A percentile compares a stretch with the other conserved stretches of the same genome.
Evolutionary conservation across 2,113 vertebrate species (phyloP).

Genomic region (Chlamydotis undulata): DNA sequence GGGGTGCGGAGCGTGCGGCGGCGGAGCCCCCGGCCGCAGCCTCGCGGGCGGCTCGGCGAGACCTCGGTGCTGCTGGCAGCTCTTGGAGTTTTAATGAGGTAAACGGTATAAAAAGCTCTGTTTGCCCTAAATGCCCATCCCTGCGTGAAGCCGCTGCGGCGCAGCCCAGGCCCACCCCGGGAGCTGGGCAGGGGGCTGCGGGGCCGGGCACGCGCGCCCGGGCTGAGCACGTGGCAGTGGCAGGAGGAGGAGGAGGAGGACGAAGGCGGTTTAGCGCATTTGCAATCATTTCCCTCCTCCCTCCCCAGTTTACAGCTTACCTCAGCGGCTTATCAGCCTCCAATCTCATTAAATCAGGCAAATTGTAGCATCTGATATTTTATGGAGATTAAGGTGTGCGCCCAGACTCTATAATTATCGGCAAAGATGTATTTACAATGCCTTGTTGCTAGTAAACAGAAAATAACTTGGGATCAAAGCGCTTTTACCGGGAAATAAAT

Average conservation of each 20-base stretch:
- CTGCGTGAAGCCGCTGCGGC: conserved; percentile 20
- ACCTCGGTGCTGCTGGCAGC: not conserved
- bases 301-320: conserved; percentile 42
- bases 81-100: conserved; percentile 64
- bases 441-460: conserved; percentile 71
- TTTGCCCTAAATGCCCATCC: conserved; percentile 67
- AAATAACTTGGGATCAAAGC: conserved; percentile 61
- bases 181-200: conserved; percentile 17
- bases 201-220: not conserved
- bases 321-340: conserved; percentile 62
- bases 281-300: conserved; percentile 47
- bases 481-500: conserved; percentile 2
- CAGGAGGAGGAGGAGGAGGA: not conserved
- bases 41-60: not conserved
- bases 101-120: conserved; percentile 46
- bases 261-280: conserved; percentile 22
- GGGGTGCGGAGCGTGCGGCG: not conserved
- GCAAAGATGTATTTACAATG: conserved; percentile 65
- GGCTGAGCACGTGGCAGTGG: not conserved
- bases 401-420: conserved; percentile 65
- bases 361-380: conserved; percentile 72
- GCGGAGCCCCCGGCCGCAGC: not conserved
- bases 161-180: not conserved
- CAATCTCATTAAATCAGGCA: conserved; percentile 71
- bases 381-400: conserved; percentile 64